A percentile compares a stretch with the other conserved stretches of the same genome.
Evolutionary conservation across 2,888 invertebrate species (phyloP).

Genomic region (Platycnemis pennipes): DNA sequence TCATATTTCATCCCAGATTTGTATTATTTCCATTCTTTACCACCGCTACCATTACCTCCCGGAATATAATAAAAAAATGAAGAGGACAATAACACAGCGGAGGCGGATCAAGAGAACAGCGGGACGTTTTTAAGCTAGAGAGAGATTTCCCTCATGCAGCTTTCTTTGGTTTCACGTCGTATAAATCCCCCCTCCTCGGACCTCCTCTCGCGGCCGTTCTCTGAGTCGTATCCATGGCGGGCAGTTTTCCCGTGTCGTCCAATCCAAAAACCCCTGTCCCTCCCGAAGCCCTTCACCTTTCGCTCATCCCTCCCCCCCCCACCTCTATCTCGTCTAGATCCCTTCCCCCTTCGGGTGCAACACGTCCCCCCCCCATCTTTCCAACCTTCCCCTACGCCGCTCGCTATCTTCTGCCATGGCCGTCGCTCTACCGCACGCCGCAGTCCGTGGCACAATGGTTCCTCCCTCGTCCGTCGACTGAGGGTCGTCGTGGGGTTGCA

Average conservation of each 20-base stretch:
- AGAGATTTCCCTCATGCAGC: neutral
- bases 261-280: slow-evolving; percentile 20
- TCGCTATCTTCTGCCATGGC: neutral
- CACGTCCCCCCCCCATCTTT: neutral
- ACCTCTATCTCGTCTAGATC: too few species aligned
- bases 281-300: slow-evolving; percentile 34
- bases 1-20: slow-evolving; percentile 2
- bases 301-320: neutral
- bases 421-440: slow-evolving; percentile 25
- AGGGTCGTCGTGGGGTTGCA: neutral
- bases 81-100: slow-evolving; percentile 2
- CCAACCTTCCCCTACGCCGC: slow-evolving; percentile 2
- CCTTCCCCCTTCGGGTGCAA: neutral
- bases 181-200: slow-evolving; percentile 3
- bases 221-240: slow-evolving; percentile 31
- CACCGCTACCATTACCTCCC: slow-evolving; percentile 28
- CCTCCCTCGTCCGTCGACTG: neutral
- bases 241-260: slow-evolving; percentile 38
- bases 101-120: slow-evolving; percentile 10
- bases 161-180: slow-evolving; percentile 15
- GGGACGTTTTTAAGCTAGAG: slow-evolving; percentile 6
- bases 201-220: neutral
- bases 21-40: neutral
- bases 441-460: neutral
- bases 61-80: neutral